Evolutionary conservation across 2,797 vertebrate genomes (phyloP), one percentile per base, ranked within the genome.

Genomic region (Chelidonichthys spinosus): DNA sequence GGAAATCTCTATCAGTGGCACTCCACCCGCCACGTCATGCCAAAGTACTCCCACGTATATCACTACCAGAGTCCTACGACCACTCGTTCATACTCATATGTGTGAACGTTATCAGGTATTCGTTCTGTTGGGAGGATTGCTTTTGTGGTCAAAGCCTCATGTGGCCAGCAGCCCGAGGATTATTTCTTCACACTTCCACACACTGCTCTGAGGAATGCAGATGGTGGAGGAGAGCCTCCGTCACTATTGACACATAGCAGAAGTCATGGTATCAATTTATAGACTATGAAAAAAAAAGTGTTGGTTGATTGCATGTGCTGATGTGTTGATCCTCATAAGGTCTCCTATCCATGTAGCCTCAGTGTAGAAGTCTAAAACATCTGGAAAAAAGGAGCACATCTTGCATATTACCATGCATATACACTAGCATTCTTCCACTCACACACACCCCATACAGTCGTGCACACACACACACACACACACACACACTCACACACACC

Each of bases 321-420:
- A 47, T 15, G 61, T 40, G 43, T 61, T 37, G 0, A 35, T 62
- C 76, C 68, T 63, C 63, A 67, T 18, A 63, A 61, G 33, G 25
- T 75, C 74, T 37, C 65, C 47, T 46, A 64, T 85, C 53, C 32
- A 54, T 65, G 82, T 43, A 54, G 49, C 68, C 32, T 53, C 56
- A 43, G 65, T 59, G 5, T 37, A 56, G 54, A 46, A 61, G 81
- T 68, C 71, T n/a, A 75, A 76, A 81, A 91, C 90, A 92, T 93
- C 92, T 93, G 92, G 92, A 90, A 91, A 90, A 89, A 71, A 7
- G 25, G 25, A 25, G 18, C 49, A 78, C 13, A 43, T 39, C 71
- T 73, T 66, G 25, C 25, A 25, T 25, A 25, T 25, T 71, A 7
- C 70, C 67, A 59, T 76, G 44, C 74, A 74, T 76, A 72, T 72